Conservation (phyloP, 2,113 vertebrate species). For the Callorhinus ursinus region DNA sequence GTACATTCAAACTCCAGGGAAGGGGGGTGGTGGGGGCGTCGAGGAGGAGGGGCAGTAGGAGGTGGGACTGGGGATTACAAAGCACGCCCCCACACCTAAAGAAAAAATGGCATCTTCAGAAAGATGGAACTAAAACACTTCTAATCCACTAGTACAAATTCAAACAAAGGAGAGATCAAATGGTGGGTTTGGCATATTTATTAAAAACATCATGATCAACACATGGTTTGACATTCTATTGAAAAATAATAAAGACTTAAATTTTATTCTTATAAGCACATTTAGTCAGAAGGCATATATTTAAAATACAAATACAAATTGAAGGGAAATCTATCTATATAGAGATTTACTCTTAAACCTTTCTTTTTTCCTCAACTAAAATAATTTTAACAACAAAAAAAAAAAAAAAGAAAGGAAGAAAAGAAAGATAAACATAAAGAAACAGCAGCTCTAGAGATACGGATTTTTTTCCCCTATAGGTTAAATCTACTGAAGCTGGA, state of each 20-base stretch:
- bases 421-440: not conserved
- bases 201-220: slow-evolving; percentile 25
- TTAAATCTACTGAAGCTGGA: slow-evolving; percentile 46
- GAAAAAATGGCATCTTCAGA: not conserved
- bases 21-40: not conserved
- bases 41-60: not conserved
- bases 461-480: not conserved
- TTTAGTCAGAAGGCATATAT: slow-evolving; percentile 43
- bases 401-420: not conserved
- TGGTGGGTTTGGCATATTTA: not conserved
- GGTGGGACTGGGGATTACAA: not conserved
- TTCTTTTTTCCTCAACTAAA: slow-evolving; percentile 48
- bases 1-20: not conserved
- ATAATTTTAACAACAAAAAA: slow-evolving; percentile 15
- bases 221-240: slow-evolving; percentile 1
- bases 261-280: not conserved
- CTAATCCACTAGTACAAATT: not conserved
- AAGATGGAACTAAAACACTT: not conserved
- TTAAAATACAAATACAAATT: slow-evolving; percentile 17
- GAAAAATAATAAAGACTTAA: slow-evolving; percentile 20
- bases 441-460: not conserved
- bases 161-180: not conserved
- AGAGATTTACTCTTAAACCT: slow-evolving; percentile 3
- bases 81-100: not conserved
- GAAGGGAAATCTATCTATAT: not conserved